Conservation (phyloP, 2,113 vertebrate genomes). For the Sander vitreus region DNA sequence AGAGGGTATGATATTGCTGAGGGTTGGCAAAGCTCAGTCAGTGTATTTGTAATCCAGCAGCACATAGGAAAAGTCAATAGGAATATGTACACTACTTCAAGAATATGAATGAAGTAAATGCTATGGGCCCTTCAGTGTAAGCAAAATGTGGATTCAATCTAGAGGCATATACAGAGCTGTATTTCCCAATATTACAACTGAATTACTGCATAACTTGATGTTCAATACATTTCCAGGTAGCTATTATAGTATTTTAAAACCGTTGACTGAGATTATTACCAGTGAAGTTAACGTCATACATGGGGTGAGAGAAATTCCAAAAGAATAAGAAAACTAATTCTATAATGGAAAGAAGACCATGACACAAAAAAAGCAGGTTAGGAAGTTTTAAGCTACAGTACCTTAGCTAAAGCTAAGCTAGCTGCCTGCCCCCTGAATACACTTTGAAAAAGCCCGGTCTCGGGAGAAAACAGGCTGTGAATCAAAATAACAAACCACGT, state of each 20-base stretch:
- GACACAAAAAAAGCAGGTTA: background rate
- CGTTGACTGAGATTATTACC: background rate
- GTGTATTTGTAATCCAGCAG: background rate
- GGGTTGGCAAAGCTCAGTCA: background rate
- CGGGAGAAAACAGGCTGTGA: too few species aligned
- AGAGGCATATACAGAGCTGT: background rate
- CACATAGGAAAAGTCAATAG: slow-evolving; percentile 5
- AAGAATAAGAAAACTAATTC: slow-evolving; percentile 4
- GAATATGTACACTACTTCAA: background rate
- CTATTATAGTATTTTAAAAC: slow-evolving; percentile 1
- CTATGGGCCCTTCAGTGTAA: background rate
- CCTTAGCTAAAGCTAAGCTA: background rate
- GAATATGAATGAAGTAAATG: slow-evolving; percentile 8
- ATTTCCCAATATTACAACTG: background rate
- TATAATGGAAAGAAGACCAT: background rate
- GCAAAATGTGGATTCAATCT: background rate
- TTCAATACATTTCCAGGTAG: slow-evolving; percentile 1
- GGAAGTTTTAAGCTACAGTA: background rate
- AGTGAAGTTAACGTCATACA: background rate
- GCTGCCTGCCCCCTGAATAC: too few species aligned
- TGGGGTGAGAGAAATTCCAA: background rate
- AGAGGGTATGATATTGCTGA: background rate
- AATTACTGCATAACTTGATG: background rate
- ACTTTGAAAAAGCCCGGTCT: too few species aligned
- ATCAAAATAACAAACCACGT: too few species aligned